Percentiles rank a stretch among this genome's conserved stretches.
phyloP scores from a whole-genome alignment of 2,888 invertebrate genomes.

The Drosophila melanosoma region DNA sequence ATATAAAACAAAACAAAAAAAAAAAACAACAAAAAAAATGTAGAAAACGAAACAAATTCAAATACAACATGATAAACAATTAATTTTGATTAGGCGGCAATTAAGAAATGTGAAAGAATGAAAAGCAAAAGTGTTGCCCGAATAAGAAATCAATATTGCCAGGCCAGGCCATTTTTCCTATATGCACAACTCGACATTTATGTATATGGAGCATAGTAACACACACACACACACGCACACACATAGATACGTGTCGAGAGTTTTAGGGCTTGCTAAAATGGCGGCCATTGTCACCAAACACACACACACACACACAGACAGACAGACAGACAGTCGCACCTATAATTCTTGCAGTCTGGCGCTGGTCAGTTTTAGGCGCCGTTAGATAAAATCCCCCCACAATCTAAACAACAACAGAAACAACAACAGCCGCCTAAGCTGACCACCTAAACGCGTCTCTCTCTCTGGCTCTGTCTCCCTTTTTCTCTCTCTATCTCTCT shows the following conservation, averaged over 20 bases:
- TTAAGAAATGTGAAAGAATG: slow-evolving; percentile 58
- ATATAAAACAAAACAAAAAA: slow-evolving; percentile 35
- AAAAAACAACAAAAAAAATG: slow-evolving; percentile 37
- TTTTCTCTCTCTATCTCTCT: slow-evolving; percentile 8
- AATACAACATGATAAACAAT: slow-evolving; percentile 82
- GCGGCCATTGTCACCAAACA: slow-evolving; percentile 79
- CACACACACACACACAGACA: slow-evolving; percentile 12
- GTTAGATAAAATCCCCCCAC: slow-evolving; percentile 63
- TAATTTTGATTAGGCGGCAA: slow-evolving; percentile 82
- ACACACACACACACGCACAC: slow-evolving; percentile 29
- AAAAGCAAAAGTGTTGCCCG: slow-evolving; percentile 62
- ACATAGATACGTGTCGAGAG: slow-evolving; percentile 25
- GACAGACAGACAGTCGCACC: slow-evolving; percentile 48
- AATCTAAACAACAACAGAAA: slow-evolving; percentile 24
- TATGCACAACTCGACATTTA: slow-evolving; percentile 22
- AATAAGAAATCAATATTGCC: slow-evolving; percentile 62
- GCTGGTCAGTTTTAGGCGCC: slow-evolving; percentile 75
- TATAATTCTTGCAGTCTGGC: slow-evolving; percentile 74
- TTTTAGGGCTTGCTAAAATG: slow-evolving; percentile 63
- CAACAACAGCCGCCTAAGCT: slow-evolving; percentile 15
- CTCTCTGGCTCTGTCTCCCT: slow-evolving; percentile 2
- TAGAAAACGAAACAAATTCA: slow-evolving; percentile 61
- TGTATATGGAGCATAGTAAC: slow-evolving; percentile 46
- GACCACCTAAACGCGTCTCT: slow-evolving; percentile 20
- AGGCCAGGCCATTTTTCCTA: slow-evolving; percentile 16